Evolutionary conservation across 2,888 invertebrate genomes (phyloP), one percentile per base, ranked within the genome.

Genomic region (Eurois occulta): DNA sequence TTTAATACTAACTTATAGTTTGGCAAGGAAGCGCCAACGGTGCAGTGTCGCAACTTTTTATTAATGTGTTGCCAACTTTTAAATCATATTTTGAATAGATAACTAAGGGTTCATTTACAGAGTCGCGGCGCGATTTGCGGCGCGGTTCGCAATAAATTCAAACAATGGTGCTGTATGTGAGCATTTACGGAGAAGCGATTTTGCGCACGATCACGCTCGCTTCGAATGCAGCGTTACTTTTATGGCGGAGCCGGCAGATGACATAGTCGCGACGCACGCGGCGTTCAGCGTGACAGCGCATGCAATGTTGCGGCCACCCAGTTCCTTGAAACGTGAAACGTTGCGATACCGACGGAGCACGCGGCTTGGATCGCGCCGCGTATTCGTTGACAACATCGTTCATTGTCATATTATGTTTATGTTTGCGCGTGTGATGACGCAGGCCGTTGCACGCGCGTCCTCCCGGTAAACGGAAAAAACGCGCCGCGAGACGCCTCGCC

Each of bases 31-130:
- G 48, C 43, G 43, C 32, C 38, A 46, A 48, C 52, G 35, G 38
- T 52, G 62, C 60, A 41, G 35, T 65, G 64, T 46, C 43, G 67
- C 64, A 71, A 71, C 76, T 80, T 65, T 73, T 24, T 71, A 71
- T 70, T 52, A 52, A 58, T 35, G 48, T 80, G 32, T 67, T 80
- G 70, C 73, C 70, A 80, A 80, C 58, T 73, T 77, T 76, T 4
- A 58, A 58, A 41, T 32, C 13, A 35, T 72, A 41, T 43, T 35
- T 72, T 46, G 28, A 46, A 52, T 13, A 60, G 38, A 48, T 5
- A 52, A 10, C n/a, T 18, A 38, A 32, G 0, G 32, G 58, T 16
- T 58, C 55, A 7, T 60, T 38, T n/a, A 11, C 28, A 2, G 2
- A 28, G 24, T 43, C 21, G 11, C 52, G 55, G 11, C 13, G 55